Evolutionary conservation across 2,888 invertebrate species (phyloP).

Genomic region (Drosophila subquinaria): DNA sequence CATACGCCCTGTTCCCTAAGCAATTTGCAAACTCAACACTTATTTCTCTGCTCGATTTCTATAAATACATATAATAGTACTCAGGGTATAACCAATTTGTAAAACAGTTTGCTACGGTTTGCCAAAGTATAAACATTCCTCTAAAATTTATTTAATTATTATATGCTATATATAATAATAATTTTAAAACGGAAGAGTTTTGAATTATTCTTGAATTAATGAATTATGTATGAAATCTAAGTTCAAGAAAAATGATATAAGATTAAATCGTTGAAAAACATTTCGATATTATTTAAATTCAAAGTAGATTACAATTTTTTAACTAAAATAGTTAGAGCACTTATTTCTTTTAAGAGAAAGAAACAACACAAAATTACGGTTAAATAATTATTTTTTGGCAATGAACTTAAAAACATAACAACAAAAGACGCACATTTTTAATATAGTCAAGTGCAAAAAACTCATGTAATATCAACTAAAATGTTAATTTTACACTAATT

Average conservation of each 20-base stretch:
- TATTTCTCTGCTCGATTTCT: slow-evolving; percentile 23
- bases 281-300: not conserved
- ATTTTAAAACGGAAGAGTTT: too few relatives aligned
- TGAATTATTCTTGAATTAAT: too few relatives aligned
- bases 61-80: slow-evolving; percentile 6
- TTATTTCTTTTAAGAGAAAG: not conserved
- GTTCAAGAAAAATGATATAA: too few relatives aligned
- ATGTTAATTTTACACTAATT: not conserved
- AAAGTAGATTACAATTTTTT: too few relatives aligned
- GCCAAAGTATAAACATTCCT: not conserved
- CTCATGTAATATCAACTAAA: not conserved
- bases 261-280: not conserved
- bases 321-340: not conserved
- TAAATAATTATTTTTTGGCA: not conserved
- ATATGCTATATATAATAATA: too few relatives aligned
- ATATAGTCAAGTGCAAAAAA: not conserved
- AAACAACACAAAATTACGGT: too few relatives aligned
- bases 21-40: slow-evolving; percentile 26
- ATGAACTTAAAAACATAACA: not conserved
- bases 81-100: not conserved
- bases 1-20: slow-evolving; percentile 62
- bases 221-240: too few relatives aligned
- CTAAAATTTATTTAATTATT: not conserved
- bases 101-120: not conserved
- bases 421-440: not conserved